phyloP scores from a whole-genome alignment of 2,113 vertebrate genomes.

The Tiliqua scincoides region DNA sequence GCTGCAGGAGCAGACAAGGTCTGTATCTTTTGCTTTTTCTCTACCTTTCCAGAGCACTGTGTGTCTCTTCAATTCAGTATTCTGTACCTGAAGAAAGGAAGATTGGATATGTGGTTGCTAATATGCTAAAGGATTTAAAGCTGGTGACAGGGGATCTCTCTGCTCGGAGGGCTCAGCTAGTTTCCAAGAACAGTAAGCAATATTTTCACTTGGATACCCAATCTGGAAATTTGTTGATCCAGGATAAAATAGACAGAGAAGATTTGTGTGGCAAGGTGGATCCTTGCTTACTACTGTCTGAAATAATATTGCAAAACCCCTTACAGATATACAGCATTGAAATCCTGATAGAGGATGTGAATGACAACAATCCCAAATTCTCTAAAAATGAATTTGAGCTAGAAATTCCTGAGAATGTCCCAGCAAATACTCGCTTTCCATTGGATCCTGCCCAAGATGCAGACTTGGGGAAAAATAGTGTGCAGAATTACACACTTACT shows the following conservation, averaged over 20 bases:
- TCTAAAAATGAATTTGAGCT: conserved; percentile 63
- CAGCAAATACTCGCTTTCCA: conserved; percentile 73
- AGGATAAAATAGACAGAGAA: conserved; percentile 66
- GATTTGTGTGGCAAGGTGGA: conserved; percentile 67
- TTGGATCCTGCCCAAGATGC: conserved; percentile 78
- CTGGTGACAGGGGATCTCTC: conserved; percentile 44
- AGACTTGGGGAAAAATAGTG: conserved; percentile 75
- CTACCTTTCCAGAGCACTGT: conserved; percentile 31
- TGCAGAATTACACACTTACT: conserved; percentile 79
- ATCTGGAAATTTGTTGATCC: conserved; percentile 70
- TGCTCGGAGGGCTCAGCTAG: conserved; percentile 23
- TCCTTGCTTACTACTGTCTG: conserved; percentile 71
- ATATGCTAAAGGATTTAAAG: conserved; percentile 72
- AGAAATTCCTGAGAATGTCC: conserved; percentile 75
- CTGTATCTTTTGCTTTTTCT: conserved; percentile 48
- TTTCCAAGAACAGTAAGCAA: conserved; percentile 60
- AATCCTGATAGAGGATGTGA: conserved; percentile 74
- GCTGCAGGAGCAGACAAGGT: conserved; percentile 46
- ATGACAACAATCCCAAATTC: conserved; percentile 73
- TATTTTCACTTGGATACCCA: conserved; percentile 70
- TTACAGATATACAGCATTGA: conserved; percentile 69
- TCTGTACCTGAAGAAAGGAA: conserved; percentile 68
- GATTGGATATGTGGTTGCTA: conserved; percentile 69
- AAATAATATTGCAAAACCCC: conserved; percentile 72
- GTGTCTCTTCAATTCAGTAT: conserved; percentile 32